phyloP scores from a whole-genome alignment of 2,888 invertebrate species.

The Sinohyriopsis cumingii region DNA sequence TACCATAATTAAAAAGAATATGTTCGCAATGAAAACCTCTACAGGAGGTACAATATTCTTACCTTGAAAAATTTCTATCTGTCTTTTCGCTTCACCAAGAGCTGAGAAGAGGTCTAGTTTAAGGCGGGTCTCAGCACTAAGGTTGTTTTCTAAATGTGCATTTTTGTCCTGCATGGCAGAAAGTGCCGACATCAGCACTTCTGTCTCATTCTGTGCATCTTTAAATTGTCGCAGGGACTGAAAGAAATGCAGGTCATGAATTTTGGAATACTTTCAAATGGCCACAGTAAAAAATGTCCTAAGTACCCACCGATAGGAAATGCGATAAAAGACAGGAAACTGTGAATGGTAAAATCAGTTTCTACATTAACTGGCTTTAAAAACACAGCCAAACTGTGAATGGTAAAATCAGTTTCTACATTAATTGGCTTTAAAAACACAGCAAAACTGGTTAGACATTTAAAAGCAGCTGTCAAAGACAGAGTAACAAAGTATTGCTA shows the following conservation, averaged over 20 bases:
- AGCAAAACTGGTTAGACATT: too few relatives aligned
- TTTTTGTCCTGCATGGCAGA: slow-evolving; percentile 92
- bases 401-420: background rate
- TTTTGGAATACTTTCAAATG: too few relatives aligned
- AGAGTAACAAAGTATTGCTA: too few relatives aligned
- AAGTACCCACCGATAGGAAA: too few relatives aligned
- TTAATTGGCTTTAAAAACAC: too few relatives aligned
- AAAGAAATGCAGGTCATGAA: slow-evolving; percentile 26
- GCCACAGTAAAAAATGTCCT: too few relatives aligned
- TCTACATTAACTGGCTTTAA: too few relatives aligned
- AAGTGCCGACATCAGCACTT: slow-evolving; percentile 85
- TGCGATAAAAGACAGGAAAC: background rate
- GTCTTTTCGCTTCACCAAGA: slow-evolving; percentile 89
- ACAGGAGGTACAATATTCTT: slow-evolving; percentile 9
- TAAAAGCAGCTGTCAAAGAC: too few relatives aligned
- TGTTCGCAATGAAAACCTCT: background rate
- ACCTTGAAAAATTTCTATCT: slow-evolving; percentile 70
- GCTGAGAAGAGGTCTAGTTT: slow-evolving; percentile 98
- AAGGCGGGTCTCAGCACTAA: slow-evolving; percentile 96
- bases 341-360: background rate
- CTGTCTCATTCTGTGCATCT: slow-evolving; percentile 78
- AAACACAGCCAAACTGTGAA: too few relatives aligned
- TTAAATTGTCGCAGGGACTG: slow-evolving; percentile 77
- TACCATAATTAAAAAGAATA: background rate
- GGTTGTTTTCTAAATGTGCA: slow-evolving; percentile 90